Evolutionary conservation across 1,140 invertebrate genomes (phyloP).

Genomic region (Drosophila oshimai): DNA sequence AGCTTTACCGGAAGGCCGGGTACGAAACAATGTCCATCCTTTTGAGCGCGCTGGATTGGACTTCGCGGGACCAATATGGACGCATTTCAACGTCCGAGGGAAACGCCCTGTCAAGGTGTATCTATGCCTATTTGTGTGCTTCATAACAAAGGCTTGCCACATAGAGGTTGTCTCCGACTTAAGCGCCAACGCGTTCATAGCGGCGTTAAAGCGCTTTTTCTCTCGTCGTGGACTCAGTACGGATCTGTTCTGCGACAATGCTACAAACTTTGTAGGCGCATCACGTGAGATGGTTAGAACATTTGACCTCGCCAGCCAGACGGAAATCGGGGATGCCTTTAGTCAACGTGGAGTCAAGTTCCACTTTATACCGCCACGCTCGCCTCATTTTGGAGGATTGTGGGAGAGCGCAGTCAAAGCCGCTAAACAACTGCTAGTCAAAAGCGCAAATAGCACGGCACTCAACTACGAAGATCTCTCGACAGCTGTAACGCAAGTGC

Average conservation of each 20-base stretch:
- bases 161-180: neutral
- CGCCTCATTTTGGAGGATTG: slow-evolving; percentile 9
- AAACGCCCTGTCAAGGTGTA: slow-evolving; percentile 3
- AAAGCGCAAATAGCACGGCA: neutral
- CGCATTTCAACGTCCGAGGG: slow-evolving; percentile 5
- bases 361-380: slow-evolving; percentile 1
- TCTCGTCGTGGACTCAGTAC: neutral
- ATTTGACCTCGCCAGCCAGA: neutral
- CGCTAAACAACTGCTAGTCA: slow-evolving; percentile 1
- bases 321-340: neutral
- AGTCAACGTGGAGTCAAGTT: neutral
- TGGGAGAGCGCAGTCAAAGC: slow-evolving; percentile 6
- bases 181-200: neutral
- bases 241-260: neutral
- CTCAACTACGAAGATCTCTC: slow-evolving; percentile 9
- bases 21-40: neutral
- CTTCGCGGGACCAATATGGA: neutral
- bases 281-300: neutral
- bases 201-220: neutral
- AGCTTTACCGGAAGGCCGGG: neutral
- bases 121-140: neutral
- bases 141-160: neutral
- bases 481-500: neutral
- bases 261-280: neutral
- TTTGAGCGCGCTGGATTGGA: neutral